Conservation (phyloP, 2,797 vertebrate species). For the Bufotes viridis region DNA sequence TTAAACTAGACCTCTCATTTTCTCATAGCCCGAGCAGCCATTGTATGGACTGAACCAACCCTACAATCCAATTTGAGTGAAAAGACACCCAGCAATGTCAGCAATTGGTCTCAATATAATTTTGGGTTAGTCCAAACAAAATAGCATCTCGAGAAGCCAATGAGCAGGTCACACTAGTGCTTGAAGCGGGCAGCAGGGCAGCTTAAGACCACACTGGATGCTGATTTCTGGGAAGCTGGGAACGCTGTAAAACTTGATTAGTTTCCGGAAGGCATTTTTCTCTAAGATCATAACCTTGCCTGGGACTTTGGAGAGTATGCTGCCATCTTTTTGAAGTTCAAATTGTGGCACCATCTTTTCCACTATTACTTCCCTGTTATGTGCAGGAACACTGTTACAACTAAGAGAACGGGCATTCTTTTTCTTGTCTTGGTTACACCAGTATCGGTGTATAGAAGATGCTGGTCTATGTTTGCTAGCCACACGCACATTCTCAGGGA, state of each 20-base stretch:
- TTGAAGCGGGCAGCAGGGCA: conserved; percentile 85
- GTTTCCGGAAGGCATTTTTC: conserved; percentile 83
- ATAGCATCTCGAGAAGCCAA: background rate
- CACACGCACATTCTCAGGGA: conserved; percentile 68
- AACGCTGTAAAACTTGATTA: conserved; percentile 92
- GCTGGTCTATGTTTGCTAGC: conserved; percentile 69
- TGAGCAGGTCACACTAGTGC: conserved; percentile 72
- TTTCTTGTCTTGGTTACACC: conserved; percentile 76
- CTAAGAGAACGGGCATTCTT: conserved; percentile 85
- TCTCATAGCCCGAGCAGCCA: background rate
- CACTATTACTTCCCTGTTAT: conserved; percentile 65
- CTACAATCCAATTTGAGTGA: background rate
- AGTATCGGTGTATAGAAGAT: conserved; percentile 73
- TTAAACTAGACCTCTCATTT: background rate
- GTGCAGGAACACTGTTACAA: conserved; percentile 84
- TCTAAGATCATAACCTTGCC: conserved; percentile 79
- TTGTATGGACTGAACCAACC: background rate
- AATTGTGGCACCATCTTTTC: conserved; percentile 67
- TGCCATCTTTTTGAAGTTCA: conserved; percentile 62
- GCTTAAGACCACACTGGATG: conserved; percentile 83
- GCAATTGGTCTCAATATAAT: background rate
- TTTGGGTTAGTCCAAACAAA: background rate
- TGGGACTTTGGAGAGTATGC: conserved; percentile 75
- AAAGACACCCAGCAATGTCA: background rate
- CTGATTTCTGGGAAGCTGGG: conserved; percentile 87